Evolutionary conservation across 37 sponge, comb jelly and placozoan species (phyloP), one percentile per base, ranked within the genome.

Genomic region (Hexactinellida sp.): DNA sequence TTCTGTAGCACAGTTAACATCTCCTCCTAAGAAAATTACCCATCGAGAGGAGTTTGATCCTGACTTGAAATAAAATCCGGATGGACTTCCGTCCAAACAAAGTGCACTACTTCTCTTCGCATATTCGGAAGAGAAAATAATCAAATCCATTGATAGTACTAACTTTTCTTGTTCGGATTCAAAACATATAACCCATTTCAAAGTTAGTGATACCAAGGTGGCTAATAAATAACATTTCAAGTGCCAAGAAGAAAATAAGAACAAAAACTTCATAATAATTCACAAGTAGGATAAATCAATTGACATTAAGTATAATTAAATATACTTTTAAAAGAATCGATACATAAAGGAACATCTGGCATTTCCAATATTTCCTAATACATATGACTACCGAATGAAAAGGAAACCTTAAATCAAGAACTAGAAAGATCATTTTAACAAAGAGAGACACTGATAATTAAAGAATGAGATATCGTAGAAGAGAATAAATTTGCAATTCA

Each of bases 1-100:
- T n/a, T 63, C 34, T 5, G 76, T 63, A 63, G 21, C 76, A 63
- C 76, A 63, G 13, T 63, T 5, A 10, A n/a, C 21, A 25, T n/a
- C 76, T 25, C 76, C 76, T 32, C 76, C 76, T 25, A 63, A n/a
- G 30, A 63, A 63, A 7, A 63, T 63, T 10, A 63, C 76, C 76
- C 76, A 63, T 5, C 13, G 21, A 7, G 76, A 63, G 30, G 76
- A 63, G 13, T 63, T 63, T 7, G 76, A 10, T 21, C 76, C 76
- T 32, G 76, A 63, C 30, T 63, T 63, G 76, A 63, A 63, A n/a
- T 63, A 63, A 63, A 63, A 63, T 7, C 76, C 76, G 13, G 76
- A 63, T 32, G 76, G 28, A 63, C 76, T 63, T 28, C 76, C 76
- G 30, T 63, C 76, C 13, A 63, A 63, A 23, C 76, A 63, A 63